Percentiles rank a stretch among this genome's conserved stretches.
These are phyloP conservation scores for Drosophila seguyi DNA, from an alignment of 1,140 invertebrate species.

Conservation along the genomic window DNA sequence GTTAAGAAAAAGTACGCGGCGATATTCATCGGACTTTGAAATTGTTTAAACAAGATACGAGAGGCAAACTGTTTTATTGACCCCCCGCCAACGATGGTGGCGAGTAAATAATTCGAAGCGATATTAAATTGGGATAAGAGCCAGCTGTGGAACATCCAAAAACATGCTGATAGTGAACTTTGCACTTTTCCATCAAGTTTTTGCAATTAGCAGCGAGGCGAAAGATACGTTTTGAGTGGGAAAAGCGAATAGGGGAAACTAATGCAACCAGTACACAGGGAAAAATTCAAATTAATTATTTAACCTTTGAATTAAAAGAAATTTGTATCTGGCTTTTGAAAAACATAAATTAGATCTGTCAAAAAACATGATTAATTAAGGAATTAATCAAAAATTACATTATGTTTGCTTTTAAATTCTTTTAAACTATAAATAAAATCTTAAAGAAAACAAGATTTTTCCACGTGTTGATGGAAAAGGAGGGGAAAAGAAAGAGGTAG, in stretches of 20 bases:
- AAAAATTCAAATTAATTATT: not conserved
- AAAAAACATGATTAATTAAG: not conserved
- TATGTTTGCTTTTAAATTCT: not conserved
- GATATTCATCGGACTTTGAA: conserved; percentile 22
- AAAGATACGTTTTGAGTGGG: conserved; percentile 25
- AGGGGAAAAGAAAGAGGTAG: not conserved
- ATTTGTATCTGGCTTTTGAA: no score
- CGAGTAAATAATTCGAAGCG: conserved; percentile 40
- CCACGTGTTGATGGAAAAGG: conserved; percentile 1
- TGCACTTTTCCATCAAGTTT: conserved; percentile 51
- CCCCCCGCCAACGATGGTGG: conserved; percentile 30
- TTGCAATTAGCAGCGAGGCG: conserved; percentile 26
- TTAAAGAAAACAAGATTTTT: conserved; percentile 12
- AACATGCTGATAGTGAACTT: conserved; percentile 49
- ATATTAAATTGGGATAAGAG: conserved; percentile 22
- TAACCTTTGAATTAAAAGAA: not conserved
- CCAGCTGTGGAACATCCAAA: conserved; percentile 35
- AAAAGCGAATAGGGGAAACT: not conserved
- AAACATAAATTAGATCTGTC: not conserved
- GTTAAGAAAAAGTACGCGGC: conserved; percentile 31
- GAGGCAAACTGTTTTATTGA: conserved; percentile 42
- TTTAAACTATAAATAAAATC: not conserved
- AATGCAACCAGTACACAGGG: conserved; percentile 17
- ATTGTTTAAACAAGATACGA: conserved; percentile 41
- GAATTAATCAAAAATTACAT: not conserved